Evolutionary conservation across 2,113 vertebrate genomes (phyloP), one percentile per base, ranked within the genome.

Genomic region (Trichomycterus rosablanca): DNA sequence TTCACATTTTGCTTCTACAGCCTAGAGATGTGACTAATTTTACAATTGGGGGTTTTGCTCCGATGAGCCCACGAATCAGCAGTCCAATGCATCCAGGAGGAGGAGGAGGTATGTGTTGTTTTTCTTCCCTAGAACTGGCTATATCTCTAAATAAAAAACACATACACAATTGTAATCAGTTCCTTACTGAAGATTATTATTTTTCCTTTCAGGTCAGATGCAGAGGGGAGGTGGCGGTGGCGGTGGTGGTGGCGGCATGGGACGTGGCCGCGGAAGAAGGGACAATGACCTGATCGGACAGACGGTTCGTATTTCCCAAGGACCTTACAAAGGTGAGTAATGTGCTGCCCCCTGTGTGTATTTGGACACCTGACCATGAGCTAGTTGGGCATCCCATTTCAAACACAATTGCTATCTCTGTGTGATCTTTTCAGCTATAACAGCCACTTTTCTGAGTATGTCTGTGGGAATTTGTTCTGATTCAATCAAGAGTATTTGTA

Each of bases 251-350:
- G 89, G 90, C 0, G 89, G 89, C 6, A 89, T 93, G 85, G 90
- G 91, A 32, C 89, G 92, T 0, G 94, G 93, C 5, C 78, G 92
- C 2, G 94, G 94, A 5, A 84, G 92, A 5, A 74, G 94, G 68
- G 93, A 97, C 82, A 95, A 95, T 0, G 93, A 97, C 54, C 87
- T 97, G 44, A 97, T 97, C 5, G 94, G 94, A 24, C 92, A 97
- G 83, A 97, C 93, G 0, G 93, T 97, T 18, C 86, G 93, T 3
- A 97, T 97, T 77, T 97, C 92, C 0, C 93, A 95, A 68, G 93
- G 93, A 19, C 93, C 94, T 8, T 97, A 97, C 82, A 97, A 97
- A 90, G 93, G 93, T 94, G 30, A 50, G 66, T 24, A 3, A 26
- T 7, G 16, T 16, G 7, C 24, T 59, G 15, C 5, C 35, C 15